These are phyloP conservation scores for Nipponia nippon DNA, from an alignment of 2,113 vertebrate genomes.

Conservation along the genomic window DNA sequence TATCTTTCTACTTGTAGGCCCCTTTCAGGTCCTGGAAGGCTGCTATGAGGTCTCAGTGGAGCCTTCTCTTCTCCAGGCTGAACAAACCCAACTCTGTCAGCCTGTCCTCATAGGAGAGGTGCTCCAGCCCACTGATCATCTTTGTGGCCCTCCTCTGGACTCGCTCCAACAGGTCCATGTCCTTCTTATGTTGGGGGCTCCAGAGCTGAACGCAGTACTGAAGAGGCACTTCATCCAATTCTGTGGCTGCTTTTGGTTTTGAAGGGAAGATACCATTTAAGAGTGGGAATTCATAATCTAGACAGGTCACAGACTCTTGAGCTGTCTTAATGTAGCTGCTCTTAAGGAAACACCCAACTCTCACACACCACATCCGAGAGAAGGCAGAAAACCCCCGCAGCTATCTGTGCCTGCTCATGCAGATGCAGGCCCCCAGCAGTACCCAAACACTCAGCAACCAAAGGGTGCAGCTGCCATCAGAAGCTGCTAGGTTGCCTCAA, in stretches of 20 bases:
- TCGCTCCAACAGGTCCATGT: too few relatives aligned
- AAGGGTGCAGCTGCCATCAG: background rate
- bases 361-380: background rate
- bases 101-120: too few relatives aligned
- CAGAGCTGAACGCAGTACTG: too few relatives aligned
- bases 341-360: background rate
- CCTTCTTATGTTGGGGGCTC: too few relatives aligned
- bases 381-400: rapidly evolving
- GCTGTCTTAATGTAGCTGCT: background rate
- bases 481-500: background rate
- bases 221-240: background rate
- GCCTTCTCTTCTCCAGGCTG: too few relatives aligned
- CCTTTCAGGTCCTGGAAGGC: too few relatives aligned
- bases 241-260: background rate
- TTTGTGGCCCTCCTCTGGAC: too few relatives aligned
- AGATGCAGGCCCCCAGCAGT: background rate
- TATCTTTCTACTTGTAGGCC: too few relatives aligned
- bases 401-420: background rate
- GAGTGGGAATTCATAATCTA: background rate
- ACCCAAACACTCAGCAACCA: rapidly evolving
- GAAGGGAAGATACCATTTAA: background rate
- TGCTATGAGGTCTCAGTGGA: too few relatives aligned
- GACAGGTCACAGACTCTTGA: background rate
- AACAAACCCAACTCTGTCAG: too few relatives aligned
- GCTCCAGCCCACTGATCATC: too few relatives aligned